These are phyloP conservation scores for Drosophila funebris DNA, from an alignment of 1,140 invertebrate genomes.

Conservation along the genomic window DNA sequence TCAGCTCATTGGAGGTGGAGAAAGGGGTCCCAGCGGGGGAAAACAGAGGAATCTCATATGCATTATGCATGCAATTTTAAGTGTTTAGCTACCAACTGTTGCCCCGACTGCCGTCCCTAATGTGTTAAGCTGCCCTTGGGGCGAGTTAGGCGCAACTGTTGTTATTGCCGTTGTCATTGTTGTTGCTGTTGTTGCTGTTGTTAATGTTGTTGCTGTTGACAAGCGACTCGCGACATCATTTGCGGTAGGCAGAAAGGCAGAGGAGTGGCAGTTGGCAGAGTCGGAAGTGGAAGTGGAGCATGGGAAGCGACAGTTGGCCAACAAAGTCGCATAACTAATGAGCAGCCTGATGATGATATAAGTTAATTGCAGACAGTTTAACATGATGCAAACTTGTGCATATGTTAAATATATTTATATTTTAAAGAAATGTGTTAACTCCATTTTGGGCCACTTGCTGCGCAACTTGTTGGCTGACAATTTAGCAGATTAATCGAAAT, in stretches of 20 bases:
- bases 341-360: conserved; percentile 21
- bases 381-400: background rate
- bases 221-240: background rate
- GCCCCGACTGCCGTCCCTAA: conserved; percentile 7
- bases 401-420: too few species aligned
- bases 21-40: background rate
- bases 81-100: conserved; percentile 9
- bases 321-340: conserved; percentile 41
- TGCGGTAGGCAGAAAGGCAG: too few species aligned
- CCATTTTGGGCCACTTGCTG: background rate
- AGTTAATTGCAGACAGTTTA: conserved; percentile 39
- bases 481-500: conserved; percentile 30
- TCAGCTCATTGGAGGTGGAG: background rate
- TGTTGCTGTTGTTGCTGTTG: conserved; percentile 1
- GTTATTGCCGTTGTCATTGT: conserved; percentile 2
- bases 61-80: conserved; percentile 42
- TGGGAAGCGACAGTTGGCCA: conserved; percentile 27
- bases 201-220: background rate
- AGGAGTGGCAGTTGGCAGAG: background rate
- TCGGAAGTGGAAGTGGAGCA: background rate
- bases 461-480: background rate
- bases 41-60: conserved; percentile 4
- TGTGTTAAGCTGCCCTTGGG: conserved; percentile 15
- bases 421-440: too few species aligned
- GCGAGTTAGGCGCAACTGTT: background rate